Conservation (phyloP, 2,797 vertebrate species). For the Vipera ursinii region DNA sequence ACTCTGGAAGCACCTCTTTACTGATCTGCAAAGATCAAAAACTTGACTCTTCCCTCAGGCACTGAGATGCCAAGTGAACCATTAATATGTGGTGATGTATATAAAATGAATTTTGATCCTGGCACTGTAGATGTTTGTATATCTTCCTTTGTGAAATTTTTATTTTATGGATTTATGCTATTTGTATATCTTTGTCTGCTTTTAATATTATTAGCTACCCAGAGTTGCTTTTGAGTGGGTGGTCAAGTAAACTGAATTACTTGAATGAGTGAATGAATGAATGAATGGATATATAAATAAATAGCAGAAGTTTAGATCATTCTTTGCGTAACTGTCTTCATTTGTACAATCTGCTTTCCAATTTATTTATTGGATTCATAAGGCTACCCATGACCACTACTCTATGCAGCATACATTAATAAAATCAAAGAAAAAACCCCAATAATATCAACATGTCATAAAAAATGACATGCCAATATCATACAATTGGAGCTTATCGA, state of each 20-base stretch:
- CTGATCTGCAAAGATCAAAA: background rate
- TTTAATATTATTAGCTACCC: background rate
- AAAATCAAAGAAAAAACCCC: background rate
- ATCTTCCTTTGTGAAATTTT: background rate
- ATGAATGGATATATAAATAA: background rate
- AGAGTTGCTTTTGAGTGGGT: background rate
- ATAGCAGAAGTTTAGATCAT: background rate
- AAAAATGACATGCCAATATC: background rate
- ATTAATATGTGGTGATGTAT: background rate
- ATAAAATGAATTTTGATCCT: background rate
- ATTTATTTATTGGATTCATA: background rate
- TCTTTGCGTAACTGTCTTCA: background rate
- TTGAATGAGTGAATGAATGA: background rate
- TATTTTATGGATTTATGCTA: background rate
- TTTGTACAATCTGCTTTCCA: background rate
- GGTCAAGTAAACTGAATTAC: background rate
- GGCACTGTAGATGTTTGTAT: background rate
- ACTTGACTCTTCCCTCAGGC: background rate
- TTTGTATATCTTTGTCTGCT: background rate
- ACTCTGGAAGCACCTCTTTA: background rate
- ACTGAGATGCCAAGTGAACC: background rate
- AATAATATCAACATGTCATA: background rate
- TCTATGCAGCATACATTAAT: background rate
- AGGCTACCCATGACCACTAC: background rate
- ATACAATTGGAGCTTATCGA: background rate